Percentiles rank a stretch among this genome's conserved stretches.
Evolutionary conservation across 2,888 invertebrate genomes (phyloP).

Genomic region (Autographa gamma): DNA sequence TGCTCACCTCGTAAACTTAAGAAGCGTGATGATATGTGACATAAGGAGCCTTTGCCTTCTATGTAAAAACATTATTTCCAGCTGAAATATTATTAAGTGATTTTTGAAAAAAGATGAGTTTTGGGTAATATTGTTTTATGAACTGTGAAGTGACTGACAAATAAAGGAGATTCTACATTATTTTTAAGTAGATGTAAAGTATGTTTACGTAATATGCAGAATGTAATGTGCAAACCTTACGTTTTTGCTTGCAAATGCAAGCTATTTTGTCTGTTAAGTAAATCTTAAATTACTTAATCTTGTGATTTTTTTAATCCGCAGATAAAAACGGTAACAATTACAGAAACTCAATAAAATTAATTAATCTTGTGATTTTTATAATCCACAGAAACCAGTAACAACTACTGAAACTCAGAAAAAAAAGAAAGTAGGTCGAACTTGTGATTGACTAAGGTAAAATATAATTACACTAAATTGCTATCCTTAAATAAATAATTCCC

Average conservation of each 20-base stretch:
- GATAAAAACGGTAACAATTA: no score
- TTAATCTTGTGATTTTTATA: no score
- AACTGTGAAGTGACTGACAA: conserved; percentile 48
- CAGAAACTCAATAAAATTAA: neutral
- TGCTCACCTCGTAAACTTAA: conserved; percentile 3
- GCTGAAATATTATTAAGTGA: conserved; percentile 42
- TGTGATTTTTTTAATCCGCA: no score
- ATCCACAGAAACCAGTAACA: no score
- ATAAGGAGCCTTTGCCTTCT: conserved; percentile 18
- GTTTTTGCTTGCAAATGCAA: neutral
- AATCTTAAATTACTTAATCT: no score
- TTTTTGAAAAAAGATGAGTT: conserved; percentile 45
- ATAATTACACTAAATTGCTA: neutral
- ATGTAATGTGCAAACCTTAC: neutral
- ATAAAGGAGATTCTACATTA: conserved; percentile 12
- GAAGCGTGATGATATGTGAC: neutral
- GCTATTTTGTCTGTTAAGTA: neutral
- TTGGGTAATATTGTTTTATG: conserved; percentile 55
- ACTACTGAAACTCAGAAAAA: neutral
- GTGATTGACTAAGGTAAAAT: neutral
- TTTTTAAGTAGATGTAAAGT: neutral
- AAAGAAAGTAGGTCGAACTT: neutral
- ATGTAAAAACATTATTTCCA: conserved; percentile 56
- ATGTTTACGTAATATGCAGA: neutral
- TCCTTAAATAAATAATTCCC: neutral